phyloP scores from a whole-genome alignment of 2,888 invertebrate species.

The Diarsia brunnea region DNA sequence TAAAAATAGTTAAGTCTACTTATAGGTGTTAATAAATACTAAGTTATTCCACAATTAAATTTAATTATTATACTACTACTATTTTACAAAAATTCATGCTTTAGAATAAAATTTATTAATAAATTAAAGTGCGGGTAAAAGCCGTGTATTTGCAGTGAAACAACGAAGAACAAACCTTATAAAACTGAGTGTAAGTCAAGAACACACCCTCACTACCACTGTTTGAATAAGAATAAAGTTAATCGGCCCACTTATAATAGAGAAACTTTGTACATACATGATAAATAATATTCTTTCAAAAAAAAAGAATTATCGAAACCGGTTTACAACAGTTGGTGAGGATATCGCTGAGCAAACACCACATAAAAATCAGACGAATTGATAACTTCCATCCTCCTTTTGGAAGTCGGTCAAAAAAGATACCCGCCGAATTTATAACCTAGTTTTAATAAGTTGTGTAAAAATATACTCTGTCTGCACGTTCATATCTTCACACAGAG shows the following conservation, averaged over 20 bases:
- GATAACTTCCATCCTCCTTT: too few relatives aligned
- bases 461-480: background rate
- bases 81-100: constrained; percentile 11
- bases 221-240: background rate
- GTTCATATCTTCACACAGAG: background rate
- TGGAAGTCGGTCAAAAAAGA: background rate
- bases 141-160: background rate
- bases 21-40: constrained; percentile 9
- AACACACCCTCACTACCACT: background rate
- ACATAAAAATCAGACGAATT: too few relatives aligned
- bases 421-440: background rate
- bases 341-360: too few relatives aligned
- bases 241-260: background rate
- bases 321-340: too few relatives aligned
- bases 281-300: background rate
- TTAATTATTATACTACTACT: background rate
- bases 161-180: background rate
- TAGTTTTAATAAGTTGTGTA: background rate
- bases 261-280: background rate
- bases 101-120: background rate
- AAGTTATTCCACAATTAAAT: background rate
- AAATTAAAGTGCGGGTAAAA: background rate
- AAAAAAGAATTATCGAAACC: too few relatives aligned
- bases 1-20: constrained; percentile 9
- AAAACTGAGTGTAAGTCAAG: background rate